Evolutionary conservation across 2,113 vertebrate genomes (phyloP).

Genomic region (Antigone vipio): DNA sequence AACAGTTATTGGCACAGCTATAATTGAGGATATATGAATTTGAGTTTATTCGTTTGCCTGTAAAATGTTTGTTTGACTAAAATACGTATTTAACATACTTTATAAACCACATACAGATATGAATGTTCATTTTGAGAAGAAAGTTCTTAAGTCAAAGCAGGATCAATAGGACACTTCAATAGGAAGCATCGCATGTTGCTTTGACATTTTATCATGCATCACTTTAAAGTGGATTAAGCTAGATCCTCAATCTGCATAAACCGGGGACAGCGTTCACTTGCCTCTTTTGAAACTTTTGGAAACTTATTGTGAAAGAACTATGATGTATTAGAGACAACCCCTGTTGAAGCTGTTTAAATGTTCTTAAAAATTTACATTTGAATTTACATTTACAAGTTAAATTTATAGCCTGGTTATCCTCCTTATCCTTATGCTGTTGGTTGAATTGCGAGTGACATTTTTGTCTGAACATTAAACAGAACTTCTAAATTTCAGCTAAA

Average conservation of each 20-base stretch:
- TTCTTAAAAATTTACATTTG: background rate
- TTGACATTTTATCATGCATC: background rate
- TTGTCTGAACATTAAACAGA: background rate
- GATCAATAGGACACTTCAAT: constrained; percentile 11
- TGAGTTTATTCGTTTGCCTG: background rate
- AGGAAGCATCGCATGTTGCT: background rate
- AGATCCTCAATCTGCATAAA: background rate
- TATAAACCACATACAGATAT: background rate
- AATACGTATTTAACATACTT: background rate
- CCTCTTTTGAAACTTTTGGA: background rate
- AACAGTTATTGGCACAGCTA: background rate
- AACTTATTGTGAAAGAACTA: background rate
- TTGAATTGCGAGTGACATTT: background rate
- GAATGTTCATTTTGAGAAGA: constrained; percentile 24
- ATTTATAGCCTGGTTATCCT: background rate
- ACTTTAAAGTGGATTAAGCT: background rate
- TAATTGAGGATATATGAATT: background rate
- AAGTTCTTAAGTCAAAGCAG: background rate
- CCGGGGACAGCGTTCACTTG: background rate
- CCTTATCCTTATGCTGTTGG: background rate
- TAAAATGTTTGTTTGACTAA: constrained; percentile 27
- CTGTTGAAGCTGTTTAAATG: background rate
- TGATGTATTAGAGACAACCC: background rate
- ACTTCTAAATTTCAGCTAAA: background rate
- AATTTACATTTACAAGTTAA: background rate